These are phyloP conservation scores for Carduelis carduelis DNA, from an alignment of 2,797 vertebrate species.

Conservation along the genomic window DNA sequence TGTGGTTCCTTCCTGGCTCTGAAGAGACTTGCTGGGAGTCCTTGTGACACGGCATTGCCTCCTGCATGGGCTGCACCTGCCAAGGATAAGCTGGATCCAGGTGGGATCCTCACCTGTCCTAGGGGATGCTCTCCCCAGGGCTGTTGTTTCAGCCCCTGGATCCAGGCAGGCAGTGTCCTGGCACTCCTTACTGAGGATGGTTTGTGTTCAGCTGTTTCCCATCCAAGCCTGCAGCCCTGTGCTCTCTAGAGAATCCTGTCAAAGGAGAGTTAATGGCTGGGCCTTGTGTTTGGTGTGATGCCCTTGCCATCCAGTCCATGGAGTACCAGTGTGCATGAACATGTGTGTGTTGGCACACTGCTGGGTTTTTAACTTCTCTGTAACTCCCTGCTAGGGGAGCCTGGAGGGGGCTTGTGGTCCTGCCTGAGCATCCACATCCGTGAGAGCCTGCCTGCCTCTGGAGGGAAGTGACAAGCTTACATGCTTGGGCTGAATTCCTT, in stretches of 20 bases:
- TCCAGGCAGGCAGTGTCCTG: background rate
- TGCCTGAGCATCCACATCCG: background rate
- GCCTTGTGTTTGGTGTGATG: background rate
- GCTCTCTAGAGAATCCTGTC: background rate
- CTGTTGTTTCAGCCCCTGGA: background rate
- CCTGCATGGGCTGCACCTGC: background rate
- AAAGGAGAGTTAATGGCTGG: background rate
- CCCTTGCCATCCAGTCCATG: background rate
- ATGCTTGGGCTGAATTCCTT: background rate
- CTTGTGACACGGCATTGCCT: accelerated
- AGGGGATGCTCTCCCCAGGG: background rate
- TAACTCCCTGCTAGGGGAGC: background rate
- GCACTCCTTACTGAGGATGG: background rate
- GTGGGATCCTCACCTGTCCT: background rate
- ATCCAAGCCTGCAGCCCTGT: background rate
- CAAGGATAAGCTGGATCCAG: accelerated
- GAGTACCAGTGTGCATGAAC: background rate
- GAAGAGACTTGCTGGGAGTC: background rate
- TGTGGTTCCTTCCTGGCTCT: background rate
- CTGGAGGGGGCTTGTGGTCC: background rate
- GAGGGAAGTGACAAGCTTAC: background rate
- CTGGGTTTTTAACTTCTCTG: background rate
- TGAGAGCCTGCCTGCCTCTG: background rate
- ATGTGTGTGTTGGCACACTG: background rate
- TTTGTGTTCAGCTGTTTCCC: background rate